A percentile compares a stretch with the other conserved stretches of the same genome.
Evolutionary conservation across 2,113 vertebrate genomes (phyloP).

Genomic region (Megaceryle maxima): DNA sequence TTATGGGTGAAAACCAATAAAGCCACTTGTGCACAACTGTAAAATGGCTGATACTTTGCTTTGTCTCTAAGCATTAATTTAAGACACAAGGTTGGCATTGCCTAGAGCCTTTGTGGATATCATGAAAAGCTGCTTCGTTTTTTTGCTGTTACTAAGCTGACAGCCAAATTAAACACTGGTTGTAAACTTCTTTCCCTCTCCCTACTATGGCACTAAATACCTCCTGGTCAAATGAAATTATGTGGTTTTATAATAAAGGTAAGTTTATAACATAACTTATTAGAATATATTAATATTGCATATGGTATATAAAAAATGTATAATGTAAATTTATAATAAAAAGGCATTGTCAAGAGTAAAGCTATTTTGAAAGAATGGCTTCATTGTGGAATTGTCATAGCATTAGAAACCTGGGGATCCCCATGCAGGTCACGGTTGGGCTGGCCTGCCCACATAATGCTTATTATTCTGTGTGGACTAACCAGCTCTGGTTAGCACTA

Average conservation of each 20-base stretch:
- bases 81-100: background rate
- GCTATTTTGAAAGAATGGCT: background rate
- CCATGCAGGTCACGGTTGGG: background rate
- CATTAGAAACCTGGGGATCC: background rate
- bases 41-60: background rate
- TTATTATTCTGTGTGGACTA: background rate
- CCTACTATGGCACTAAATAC: background rate
- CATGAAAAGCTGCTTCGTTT: background rate
- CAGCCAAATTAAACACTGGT: background rate
- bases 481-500: background rate
- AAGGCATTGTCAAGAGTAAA: background rate
- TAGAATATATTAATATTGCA: too few relatives aligned
- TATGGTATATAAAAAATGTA: background rate
- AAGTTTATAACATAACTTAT: background rate
- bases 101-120: background rate
- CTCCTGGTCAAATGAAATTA: background rate
- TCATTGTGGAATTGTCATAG: background rate
- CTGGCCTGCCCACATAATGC: background rate
- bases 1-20: conserved; percentile 8
- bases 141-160: background rate
- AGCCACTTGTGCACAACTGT: background rate
- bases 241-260: background rate
- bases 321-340: background rate
- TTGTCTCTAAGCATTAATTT: background rate
- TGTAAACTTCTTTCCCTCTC: background rate